Evolutionary conservation across 2,113 vertebrate genomes (phyloP).

Genomic region (Urocolius indicus): DNA sequence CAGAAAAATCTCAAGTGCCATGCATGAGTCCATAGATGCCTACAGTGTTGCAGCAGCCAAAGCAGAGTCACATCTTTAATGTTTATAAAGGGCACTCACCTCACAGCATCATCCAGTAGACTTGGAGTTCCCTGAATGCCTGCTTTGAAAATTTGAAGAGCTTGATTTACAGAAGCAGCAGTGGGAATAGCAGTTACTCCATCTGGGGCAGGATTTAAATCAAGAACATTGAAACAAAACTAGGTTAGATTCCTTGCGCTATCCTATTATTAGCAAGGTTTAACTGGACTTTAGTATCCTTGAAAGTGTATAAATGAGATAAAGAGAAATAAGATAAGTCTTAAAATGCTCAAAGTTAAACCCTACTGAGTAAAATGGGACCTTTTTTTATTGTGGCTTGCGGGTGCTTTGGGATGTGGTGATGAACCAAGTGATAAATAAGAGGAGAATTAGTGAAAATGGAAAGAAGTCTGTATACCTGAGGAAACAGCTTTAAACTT

Average conservation of each 20-base stretch:
- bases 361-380: neutral
- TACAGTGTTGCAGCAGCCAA: slow-evolving; percentile 37
- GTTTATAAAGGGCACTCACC: slow-evolving; percentile 9
- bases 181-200: neutral
- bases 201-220: slow-evolving; percentile 3
- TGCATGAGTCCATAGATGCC: neutral
- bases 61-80: slow-evolving; percentile 35
- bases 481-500: neutral
- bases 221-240: slow-evolving; percentile 18
- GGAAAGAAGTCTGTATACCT: neutral
- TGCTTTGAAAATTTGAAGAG: slow-evolving; percentile 18
- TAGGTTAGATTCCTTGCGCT: neutral
- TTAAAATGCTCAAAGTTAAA: neutral
- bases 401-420: neutral
- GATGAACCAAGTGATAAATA: neutral
- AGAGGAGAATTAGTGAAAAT: neutral
- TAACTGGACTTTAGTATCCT: neutral
- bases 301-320: neutral
- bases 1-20: neutral
- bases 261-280: neutral
- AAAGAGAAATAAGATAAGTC: neutral
- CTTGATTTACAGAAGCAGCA: neutral
- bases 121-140: slow-evolving; percentile 14
- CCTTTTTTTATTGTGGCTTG: neutral
- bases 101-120: neutral